These are phyloP conservation scores for Ectropis crepuscularia DNA, from an alignment of 2,888 invertebrate genomes.

Conservation along the genomic window DNA sequence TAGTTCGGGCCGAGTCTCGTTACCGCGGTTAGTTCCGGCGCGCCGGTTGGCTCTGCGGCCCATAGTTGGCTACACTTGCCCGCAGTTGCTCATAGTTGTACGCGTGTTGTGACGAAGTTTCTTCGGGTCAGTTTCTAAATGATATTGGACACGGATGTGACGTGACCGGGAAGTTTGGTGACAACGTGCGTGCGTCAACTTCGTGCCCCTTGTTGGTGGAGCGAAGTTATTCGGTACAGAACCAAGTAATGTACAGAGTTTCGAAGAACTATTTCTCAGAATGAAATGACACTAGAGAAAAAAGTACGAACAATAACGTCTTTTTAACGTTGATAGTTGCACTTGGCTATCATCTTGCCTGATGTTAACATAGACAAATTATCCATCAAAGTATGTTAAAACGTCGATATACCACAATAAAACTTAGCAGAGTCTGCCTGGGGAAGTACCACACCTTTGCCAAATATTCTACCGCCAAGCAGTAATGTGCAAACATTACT, in stretches of 20 bases:
- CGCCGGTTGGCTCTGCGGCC: slow-evolving; percentile 16
- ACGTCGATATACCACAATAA: too few species aligned
- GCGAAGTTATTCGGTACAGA: neutral
- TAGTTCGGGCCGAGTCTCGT: slow-evolving; percentile 22
- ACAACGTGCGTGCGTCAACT: slow-evolving; percentile 14
- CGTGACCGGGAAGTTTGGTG: slow-evolving; percentile 24
- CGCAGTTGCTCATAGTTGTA: slow-evolving; percentile 24
- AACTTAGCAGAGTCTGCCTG: too few species aligned
- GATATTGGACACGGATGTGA: slow-evolving; percentile 24
- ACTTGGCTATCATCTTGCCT: too few species aligned
- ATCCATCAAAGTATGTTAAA: too few species aligned
- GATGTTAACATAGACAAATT: too few species aligned
- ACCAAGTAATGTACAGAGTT: neutral
- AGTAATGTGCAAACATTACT: too few species aligned
- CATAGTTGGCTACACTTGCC: slow-evolving; percentile 23
- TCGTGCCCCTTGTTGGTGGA: neutral
- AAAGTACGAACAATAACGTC: too few species aligned
- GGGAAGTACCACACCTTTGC: too few species aligned
- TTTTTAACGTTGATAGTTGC: too few species aligned
- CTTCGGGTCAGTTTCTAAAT: slow-evolving; percentile 14
- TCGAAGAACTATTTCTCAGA: too few species aligned
- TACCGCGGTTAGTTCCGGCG: slow-evolving; percentile 23
- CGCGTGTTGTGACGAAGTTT: slow-evolving; percentile 29
- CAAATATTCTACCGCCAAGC: too few species aligned
- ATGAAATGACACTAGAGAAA: too few species aligned